phyloP scores from a whole-genome alignment of 2,113 vertebrate species.

The Lathamus discolor region DNA sequence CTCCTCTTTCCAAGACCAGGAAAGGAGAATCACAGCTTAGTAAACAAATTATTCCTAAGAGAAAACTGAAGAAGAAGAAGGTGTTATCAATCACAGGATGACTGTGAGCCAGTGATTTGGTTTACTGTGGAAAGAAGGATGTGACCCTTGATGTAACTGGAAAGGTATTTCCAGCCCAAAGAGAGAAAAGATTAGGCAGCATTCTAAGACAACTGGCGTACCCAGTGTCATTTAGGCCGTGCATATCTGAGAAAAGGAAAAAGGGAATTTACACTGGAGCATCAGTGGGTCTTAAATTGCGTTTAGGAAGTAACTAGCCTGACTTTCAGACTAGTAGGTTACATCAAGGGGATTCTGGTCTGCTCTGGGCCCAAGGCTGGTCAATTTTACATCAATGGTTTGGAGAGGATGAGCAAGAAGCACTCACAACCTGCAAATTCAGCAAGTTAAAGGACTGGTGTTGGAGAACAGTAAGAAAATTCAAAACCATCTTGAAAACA shows the following conservation, averaged over 20 bases:
- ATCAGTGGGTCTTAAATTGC: neutral
- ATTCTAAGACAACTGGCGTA: neutral
- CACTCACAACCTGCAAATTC: neutral
- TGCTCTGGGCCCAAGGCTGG: neutral
- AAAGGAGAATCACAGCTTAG: neutral
- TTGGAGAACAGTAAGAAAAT: neutral
- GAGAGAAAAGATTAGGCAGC: neutral
- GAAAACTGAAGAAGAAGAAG: neutral
- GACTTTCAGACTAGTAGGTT: neutral
- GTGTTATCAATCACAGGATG: neutral
- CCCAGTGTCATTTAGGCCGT: neutral
- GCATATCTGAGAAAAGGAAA: neutral
- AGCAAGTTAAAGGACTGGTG: neutral
- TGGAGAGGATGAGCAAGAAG: neutral
- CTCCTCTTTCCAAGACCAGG: neutral
- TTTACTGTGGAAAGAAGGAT: neutral
- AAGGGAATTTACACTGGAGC: neutral
- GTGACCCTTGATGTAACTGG: neutral
- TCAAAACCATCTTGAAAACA: neutral
- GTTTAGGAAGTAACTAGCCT: neutral
- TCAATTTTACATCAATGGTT: neutral
- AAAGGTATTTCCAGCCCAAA: slow-evolving; percentile 18
- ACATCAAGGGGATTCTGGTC: neutral
- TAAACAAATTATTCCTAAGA: neutral
- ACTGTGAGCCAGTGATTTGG: neutral